Evolutionary conservation across 2,113 vertebrate genomes (phyloP).

Genomic region (Erythrocercus mccallii): DNA sequence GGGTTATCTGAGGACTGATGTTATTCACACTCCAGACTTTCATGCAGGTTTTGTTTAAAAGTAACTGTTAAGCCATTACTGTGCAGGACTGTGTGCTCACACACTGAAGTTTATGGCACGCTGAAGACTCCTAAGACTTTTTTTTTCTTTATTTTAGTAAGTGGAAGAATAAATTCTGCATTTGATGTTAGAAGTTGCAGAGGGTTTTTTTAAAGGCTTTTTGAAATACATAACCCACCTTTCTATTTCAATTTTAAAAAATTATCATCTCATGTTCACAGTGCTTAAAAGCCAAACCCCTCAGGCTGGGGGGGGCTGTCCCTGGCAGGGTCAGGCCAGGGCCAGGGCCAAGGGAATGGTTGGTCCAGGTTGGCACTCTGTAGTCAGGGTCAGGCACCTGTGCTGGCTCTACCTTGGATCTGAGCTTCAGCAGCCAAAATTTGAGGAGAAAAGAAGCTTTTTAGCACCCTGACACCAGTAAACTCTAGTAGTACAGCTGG

Average conservation of each 20-base stretch:
- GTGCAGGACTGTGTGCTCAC: not conserved
- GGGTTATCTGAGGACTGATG: not conserved
- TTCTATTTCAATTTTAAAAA: not conserved
- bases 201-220: not conserved
- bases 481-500: not conserved
- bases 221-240: not conserved
- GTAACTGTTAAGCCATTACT: not conserved
- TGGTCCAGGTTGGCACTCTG: not conserved
- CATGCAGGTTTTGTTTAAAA: not conserved
- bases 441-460: not conserved
- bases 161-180: not conserved
- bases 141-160: not conserved
- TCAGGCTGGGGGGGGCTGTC: not conserved
- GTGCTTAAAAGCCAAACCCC: not conserved
- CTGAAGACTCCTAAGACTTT: not conserved
- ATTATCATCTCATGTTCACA: accelerated
- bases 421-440: not conserved
- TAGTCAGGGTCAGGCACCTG: not conserved
- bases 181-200: not conserved
- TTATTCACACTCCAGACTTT: not conserved
- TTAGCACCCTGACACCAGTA: not conserved
- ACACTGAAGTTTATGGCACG: not conserved
- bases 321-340: not conserved
- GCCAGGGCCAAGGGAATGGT: accelerated
- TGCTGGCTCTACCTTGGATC: accelerated